Conservation (phyloP, 2,888 invertebrate species). For the Stegana nigrithorax region DNA sequence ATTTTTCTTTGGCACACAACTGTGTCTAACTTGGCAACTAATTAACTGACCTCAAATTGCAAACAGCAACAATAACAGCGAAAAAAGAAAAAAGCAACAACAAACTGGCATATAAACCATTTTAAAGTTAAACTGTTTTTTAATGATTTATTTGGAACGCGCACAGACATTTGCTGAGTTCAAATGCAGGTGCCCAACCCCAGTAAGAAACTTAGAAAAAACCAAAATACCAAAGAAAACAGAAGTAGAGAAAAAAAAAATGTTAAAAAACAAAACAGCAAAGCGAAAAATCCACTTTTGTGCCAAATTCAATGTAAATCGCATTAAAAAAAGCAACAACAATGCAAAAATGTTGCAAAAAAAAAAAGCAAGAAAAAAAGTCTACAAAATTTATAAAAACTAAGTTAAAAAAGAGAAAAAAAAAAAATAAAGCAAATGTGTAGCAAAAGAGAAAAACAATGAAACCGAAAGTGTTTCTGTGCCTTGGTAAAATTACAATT, state of each 20-base stretch:
- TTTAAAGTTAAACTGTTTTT: constrained; percentile 47
- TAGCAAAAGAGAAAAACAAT: too few species aligned
- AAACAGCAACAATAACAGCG: too few species aligned
- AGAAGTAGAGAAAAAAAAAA: constrained; percentile 13
- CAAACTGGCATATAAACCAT: too few species aligned
- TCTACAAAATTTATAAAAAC: constrained; percentile 11
- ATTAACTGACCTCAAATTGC: too few species aligned
- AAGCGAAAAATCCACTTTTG: constrained; percentile 39
- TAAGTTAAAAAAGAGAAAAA: not conserved
- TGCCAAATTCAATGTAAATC: constrained; percentile 57
- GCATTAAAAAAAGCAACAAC: constrained; percentile 46
- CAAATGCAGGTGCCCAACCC: constrained; percentile 42
- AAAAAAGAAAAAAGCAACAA: too few species aligned
- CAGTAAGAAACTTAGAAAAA: constrained; percentile 17
- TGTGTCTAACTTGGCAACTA: too few species aligned
- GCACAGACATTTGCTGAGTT: not conserved
- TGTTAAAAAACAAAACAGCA: not conserved
- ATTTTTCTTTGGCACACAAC: too few species aligned
- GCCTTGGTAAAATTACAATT: too few species aligned
- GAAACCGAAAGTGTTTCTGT: not conserved
- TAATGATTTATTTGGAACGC: constrained; percentile 48
- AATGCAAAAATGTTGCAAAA: not conserved
- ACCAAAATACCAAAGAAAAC: constrained; percentile 15
- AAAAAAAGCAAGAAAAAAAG: constrained; percentile 10
- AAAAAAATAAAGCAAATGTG: too few species aligned